Evolutionary conservation across 1,140 invertebrate species (phyloP), one percentile per base, ranked within the genome.

Genomic region (Thaumatotibia leucotreta): DNA sequence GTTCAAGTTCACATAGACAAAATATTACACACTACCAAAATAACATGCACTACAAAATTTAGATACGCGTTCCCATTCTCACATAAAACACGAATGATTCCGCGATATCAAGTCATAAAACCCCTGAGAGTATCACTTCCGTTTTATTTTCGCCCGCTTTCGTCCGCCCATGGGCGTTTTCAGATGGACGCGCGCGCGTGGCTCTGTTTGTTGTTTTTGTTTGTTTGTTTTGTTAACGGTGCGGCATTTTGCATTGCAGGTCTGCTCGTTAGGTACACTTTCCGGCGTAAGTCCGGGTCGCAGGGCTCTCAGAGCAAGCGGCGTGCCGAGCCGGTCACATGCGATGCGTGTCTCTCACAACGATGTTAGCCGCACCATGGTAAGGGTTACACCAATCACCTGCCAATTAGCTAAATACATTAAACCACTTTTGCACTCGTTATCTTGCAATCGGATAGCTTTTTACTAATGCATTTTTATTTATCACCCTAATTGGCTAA

Each of bases 261-360:
- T 92, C 90, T 92, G 76, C 90, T 92, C 86, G 90, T 92, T 91
- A 91, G 90, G 90, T 92, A 91, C 88, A 91, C 90, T 85, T 92
- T 92, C 85, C 89, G 91, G 80, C 88, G 89, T 91, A 92, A 92
- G 88, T 90, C 86, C 87, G 90, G 86, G 80, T 87, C 88, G 79
- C 89, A 91, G 82, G 89, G 84, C 79, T 85, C 91, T 81, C 88
- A 91, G 84, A 82, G 82, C 81, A 89, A 86, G 84, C 80, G 86
- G 80, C 87, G 86, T 74, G 76, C 84, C 76, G 85, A 88, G 75
- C 82, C 85, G 77, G 85, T 90, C 84, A 86, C 85, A 83, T 91
- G 91, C 85, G 84, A 91, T 82, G 86, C 89, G 80, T 92, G 91
- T 85, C 88, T 91, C 80, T 91, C 90, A 73, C 91, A 92, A 85